Percentiles rank a stretch among this genome's conserved stretches.
These are phyloP conservation scores for Papio anubis DNA, from an alignment of 2,113 vertebrate genomes.

Conservation along the genomic window DNA sequence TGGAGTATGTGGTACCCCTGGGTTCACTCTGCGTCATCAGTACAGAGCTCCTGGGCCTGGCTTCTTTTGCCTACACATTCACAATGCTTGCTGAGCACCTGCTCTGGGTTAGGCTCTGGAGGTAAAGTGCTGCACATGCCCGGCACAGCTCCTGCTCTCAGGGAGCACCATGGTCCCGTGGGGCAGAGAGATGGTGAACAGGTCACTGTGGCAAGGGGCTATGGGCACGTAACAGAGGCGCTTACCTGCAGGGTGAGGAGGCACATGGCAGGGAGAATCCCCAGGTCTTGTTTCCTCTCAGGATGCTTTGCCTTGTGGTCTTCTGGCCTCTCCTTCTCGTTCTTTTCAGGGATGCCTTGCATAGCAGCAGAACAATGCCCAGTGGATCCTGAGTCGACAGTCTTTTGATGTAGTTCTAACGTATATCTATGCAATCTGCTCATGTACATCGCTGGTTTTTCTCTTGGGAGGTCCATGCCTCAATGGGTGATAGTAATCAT, in stretches of 20 bases:
- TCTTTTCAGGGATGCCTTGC: no score
- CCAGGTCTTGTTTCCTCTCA: not conserved
- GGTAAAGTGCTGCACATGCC: no score
- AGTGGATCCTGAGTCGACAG: accelerated
- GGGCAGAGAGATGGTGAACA: not conserved
- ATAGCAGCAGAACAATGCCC: not conserved
- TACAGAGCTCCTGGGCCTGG: not conserved
- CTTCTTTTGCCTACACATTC: not conserved
- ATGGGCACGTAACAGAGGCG: accelerated
- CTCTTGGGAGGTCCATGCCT: not conserved
- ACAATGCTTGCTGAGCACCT: not conserved
- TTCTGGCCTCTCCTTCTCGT: not conserved
- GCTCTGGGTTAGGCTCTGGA: not conserved
- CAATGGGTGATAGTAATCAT: no score
- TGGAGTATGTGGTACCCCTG: accelerated
- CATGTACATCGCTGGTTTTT: accelerated
- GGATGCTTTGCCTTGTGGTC: not conserved
- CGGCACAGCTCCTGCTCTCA: no score
- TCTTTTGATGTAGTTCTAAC: not conserved
- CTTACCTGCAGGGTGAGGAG: not conserved
- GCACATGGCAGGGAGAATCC: not conserved
- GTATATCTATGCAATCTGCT: accelerated
- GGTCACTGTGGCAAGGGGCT: not conserved
- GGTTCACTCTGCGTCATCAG: no score
- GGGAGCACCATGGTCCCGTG: not conserved